Percentiles rank a stretch among this genome's conserved stretches.
These are phyloP conservation scores for Hypena proboscidalis DNA, from an alignment of 2,888 invertebrate genomes.

Conservation along the genomic window DNA sequence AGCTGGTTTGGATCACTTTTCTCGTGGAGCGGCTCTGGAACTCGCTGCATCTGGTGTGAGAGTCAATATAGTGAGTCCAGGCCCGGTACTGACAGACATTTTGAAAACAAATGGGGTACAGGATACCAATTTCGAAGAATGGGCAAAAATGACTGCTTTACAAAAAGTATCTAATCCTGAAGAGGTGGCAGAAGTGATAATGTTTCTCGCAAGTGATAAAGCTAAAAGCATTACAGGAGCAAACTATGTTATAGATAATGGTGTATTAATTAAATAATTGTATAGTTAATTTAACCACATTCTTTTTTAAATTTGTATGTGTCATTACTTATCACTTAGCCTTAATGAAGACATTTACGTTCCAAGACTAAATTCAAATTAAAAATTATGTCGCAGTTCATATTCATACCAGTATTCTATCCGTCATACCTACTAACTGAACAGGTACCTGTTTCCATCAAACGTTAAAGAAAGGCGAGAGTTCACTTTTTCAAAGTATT, in stretches of 20 bases:
- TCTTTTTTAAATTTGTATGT: too few relatives aligned
- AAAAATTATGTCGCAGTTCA: too few relatives aligned
- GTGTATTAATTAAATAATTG: conserved; percentile 12
- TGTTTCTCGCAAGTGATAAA: conserved; percentile 50
- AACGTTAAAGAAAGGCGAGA: too few relatives aligned
- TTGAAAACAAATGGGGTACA: not conserved
- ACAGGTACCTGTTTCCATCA: too few relatives aligned
- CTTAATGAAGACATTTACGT: too few relatives aligned
- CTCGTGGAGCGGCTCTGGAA: conserved; percentile 17
- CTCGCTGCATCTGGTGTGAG: conserved; percentile 19
- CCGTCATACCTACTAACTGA: too few relatives aligned
- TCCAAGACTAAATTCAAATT: too few relatives aligned
- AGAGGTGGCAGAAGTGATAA: conserved; percentile 46
- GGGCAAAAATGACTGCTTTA: conserved; percentile 1
- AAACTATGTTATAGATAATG: conserved; percentile 38
- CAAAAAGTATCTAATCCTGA: conserved; percentile 51
- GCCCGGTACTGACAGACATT: conserved; percentile 20
- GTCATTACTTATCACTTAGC: too few relatives aligned
- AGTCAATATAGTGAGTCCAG: conserved; percentile 29
- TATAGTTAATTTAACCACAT: too few relatives aligned
- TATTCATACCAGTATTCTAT: too few relatives aligned
- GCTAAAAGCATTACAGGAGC: conserved; percentile 47
- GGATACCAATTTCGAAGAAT: conserved; percentile 5
- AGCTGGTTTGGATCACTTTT: conserved; percentile 25
- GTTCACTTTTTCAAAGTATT: too few relatives aligned